Evolutionary conservation across 1,140 invertebrate genomes (phyloP), one percentile per base, ranked within the genome.

Genomic region (Anoplophora glabripennis): DNA sequence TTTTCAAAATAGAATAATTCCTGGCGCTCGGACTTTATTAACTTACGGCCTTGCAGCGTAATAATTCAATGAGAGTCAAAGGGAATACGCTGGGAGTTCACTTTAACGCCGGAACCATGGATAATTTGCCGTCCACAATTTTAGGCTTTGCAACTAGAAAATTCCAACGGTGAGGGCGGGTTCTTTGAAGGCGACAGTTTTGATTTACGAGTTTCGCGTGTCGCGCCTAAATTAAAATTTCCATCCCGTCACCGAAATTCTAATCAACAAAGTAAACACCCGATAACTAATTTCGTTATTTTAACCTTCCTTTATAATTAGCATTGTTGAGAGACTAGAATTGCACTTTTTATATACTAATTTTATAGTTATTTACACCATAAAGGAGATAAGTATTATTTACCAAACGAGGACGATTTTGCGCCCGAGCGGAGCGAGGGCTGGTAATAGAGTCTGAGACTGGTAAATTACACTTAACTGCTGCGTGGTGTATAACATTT

Each of bases 41-140:
- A n/a, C n/a, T n/a, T n/a, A n/a, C n/a, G n/a, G n/a, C n/a, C n/a
- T n/a, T 56, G 57, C 53, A 56, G 42, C 35, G 36, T 56, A 42
- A 49, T 34, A 54, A 61, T 58, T 35, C 35, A 35, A 51, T n/a
- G 15, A 41, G 7, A 12, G 7, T 12, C n/a, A 12, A 41, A 41
- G n/a, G n/a, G 15, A 41, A 12, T 12, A 41, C 38, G 2, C 38
- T 15, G 12, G 53, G 48, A n/a, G 42, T 59, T 59, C 57, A 61
- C 59, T 59, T 53, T 4, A 46, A 34, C 18, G 40, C 59, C 38
- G 64, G 60, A 65, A 65, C 64, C 64, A 60, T 65, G 64, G 47
- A 36, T 65, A 65, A 65, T 65, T 65, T 65, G 58, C 57, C 38
- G 57, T 45, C 60, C 46, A 65, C 64, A 63, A 65, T 65, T 65